phyloP scores from a whole-genome alignment of 2,888 invertebrate genomes.

The Cataglyphis rosenhaueri region DNA sequence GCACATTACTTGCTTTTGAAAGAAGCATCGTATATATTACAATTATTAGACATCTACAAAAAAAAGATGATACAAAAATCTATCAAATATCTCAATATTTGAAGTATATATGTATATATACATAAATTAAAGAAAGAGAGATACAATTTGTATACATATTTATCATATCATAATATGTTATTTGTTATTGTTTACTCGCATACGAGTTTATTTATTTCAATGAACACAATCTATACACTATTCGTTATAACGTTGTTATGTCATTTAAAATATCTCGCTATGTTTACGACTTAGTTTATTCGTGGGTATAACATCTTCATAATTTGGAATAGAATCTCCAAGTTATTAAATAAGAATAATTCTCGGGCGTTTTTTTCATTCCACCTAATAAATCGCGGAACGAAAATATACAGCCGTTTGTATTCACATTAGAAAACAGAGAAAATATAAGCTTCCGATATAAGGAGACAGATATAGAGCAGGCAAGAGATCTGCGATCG shows the following conservation, averaged over 20 bases:
- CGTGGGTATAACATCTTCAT: neutral
- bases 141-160: neutral
- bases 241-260: neutral
- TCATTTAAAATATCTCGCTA: neutral
- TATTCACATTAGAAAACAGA: slow-evolving; percentile 7
- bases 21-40: neutral
- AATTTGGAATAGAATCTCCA: neutral
- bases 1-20: neutral
- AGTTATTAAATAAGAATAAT: slow-evolving; percentile 22
- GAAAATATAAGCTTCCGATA: slow-evolving; percentile 29
- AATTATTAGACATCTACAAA: neutral
- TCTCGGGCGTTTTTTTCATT: neutral
- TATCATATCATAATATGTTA: neutral
- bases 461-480: slow-evolving; percentile 18
- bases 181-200: neutral
- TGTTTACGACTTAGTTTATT: neutral
- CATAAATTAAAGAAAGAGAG: neutral
- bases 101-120: neutral
- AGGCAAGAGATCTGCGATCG: slow-evolving; percentile 31
- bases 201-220: slow-evolving; percentile 2
- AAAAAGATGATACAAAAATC: neutral
- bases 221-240: neutral
- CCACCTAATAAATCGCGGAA: slow-evolving; percentile 14
- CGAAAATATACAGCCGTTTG: slow-evolving; percentile 19
- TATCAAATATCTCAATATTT: neutral